Evolutionary conservation across 1,140 invertebrate genomes (phyloP).

Genomic region (Dreissena rostriformis): DNA sequence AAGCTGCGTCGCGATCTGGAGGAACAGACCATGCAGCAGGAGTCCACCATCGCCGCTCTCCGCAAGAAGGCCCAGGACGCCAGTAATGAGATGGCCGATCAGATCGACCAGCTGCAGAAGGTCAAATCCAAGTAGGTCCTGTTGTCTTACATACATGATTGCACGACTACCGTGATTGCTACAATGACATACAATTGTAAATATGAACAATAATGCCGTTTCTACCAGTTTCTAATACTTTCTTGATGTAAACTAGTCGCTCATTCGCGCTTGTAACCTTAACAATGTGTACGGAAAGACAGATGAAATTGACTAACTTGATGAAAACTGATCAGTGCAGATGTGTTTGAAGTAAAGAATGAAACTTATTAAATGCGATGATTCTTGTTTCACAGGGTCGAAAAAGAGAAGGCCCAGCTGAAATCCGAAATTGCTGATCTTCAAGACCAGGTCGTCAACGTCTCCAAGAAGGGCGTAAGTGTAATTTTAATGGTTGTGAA

Average conservation of each 20-base stretch:
- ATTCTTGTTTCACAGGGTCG: slow-evolving; percentile 88
- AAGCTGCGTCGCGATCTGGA: slow-evolving; percentile 98
- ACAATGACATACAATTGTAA: background rate
- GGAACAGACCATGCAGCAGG: slow-evolving; percentile 98
- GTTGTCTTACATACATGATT: background rate
- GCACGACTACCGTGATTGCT: background rate
- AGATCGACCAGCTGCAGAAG: slow-evolving; percentile 99
- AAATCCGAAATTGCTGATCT: slow-evolving; percentile 97
- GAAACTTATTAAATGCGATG: background rate
- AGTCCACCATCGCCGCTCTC: slow-evolving; percentile 94
- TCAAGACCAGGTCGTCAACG: slow-evolving; percentile 90
- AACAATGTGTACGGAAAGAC: background rate
- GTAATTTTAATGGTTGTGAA: background rate
- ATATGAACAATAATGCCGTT: background rate
- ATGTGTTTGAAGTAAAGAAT: background rate
- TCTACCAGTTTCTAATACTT: background rate
- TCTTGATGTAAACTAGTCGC: background rate
- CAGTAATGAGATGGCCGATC: slow-evolving; percentile 95
- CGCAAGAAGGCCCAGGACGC: slow-evolving; percentile 99
- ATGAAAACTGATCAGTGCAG: background rate
- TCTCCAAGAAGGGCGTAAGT: slow-evolving; percentile 96
- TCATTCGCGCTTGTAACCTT: background rate
- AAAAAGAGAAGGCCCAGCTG: slow-evolving; percentile 97
- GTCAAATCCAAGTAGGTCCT: slow-evolving; percentile 96
- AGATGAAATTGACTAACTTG: background rate